Evolutionary conservation across 2,797 vertebrate genomes (phyloP).

Genomic region (Aselliscus stoliczkanus): DNA sequence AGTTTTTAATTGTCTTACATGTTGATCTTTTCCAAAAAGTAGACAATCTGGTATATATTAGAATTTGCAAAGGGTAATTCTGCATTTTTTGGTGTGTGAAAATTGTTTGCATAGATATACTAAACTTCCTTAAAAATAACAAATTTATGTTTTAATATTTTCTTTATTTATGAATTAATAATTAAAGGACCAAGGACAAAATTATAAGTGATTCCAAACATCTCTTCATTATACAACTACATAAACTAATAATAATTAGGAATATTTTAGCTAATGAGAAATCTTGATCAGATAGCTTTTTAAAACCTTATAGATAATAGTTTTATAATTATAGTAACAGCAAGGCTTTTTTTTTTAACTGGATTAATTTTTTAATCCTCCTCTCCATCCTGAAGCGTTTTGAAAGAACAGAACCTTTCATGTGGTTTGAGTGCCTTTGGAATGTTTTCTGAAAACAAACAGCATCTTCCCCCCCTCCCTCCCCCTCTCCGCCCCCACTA

Average conservation of each 20-base stretch:
- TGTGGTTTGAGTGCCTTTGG: neutral
- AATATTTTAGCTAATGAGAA: conserved; percentile 6
- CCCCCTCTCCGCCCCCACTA: too few species aligned
- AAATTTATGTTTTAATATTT: neutral
- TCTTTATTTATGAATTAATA: neutral
- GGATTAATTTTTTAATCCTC: neutral
- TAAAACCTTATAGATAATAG: neutral
- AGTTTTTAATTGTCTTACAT: neutral
- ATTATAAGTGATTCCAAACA: neutral
- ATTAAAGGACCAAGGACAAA: neutral
- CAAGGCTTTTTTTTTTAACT: neutral
- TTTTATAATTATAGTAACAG: neutral
- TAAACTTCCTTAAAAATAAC: neutral
- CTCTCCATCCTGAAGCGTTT: neutral
- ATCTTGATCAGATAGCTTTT: neutral
- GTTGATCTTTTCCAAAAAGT: neutral
- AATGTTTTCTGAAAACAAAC: neutral
- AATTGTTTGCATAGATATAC: neutral
- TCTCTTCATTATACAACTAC: neutral
- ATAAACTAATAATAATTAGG: neutral
- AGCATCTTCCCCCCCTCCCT: neutral
- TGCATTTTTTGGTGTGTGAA: neutral
- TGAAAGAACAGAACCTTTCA: neutral
- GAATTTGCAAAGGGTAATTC: neutral
- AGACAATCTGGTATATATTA: neutral